A percentile compares a stretch with the other conserved stretches of the same genome.
Conservation (phyloP, 2,888 invertebrate species). For the Nymphalis urticae region DNA sequence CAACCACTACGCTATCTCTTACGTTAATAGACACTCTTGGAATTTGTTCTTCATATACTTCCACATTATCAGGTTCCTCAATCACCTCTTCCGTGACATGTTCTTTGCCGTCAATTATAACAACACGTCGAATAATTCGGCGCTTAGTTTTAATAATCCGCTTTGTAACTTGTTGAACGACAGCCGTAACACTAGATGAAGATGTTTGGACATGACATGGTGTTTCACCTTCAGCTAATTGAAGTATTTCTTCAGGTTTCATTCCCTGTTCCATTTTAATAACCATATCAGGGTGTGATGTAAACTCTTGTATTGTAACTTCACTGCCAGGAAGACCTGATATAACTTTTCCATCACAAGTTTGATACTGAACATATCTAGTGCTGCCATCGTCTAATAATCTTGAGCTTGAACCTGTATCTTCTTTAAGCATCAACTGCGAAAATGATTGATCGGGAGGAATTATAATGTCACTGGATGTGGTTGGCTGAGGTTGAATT, state of each 20-base stretch:
- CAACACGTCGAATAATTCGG: slow-evolving; percentile 88
- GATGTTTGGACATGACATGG: slow-evolving; percentile 80
- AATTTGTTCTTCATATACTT: slow-evolving; percentile 86
- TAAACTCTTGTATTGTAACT: slow-evolving; percentile 84
- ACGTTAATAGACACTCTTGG: slow-evolving; percentile 87
- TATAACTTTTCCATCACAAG: slow-evolving; percentile 84
- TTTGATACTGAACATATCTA: slow-evolving; percentile 83
- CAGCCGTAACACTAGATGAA: slow-evolving; percentile 88
- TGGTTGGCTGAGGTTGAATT: slow-evolving; percentile 79
- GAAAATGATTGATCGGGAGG: slow-evolving; percentile 84
- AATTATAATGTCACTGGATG: slow-evolving; percentile 77
- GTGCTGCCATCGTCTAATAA: slow-evolving; percentile 83
- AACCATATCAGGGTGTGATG: slow-evolving; percentile 82
- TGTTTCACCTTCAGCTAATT: slow-evolving; percentile 65
- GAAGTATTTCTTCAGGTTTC: slow-evolving; percentile 74
- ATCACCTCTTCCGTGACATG: slow-evolving; percentile 90
- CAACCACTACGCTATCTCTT: slow-evolving; percentile 75
- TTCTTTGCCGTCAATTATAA: slow-evolving; percentile 91
- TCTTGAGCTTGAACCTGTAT: slow-evolving; percentile 82
- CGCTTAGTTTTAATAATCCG: slow-evolving; percentile 88
- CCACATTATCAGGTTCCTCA: slow-evolving; percentile 91
- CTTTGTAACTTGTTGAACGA: slow-evolving; percentile 91
- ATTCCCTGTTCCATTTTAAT: slow-evolving; percentile 81
- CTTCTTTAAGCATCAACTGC: slow-evolving; percentile 85
- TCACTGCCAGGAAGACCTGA: slow-evolving; percentile 84